Evolutionary conservation across 64 coral and sea anemone species (phyloP), one percentile per base, ranked within the genome.

Genomic region (Astreopora myriophthalma): DNA sequence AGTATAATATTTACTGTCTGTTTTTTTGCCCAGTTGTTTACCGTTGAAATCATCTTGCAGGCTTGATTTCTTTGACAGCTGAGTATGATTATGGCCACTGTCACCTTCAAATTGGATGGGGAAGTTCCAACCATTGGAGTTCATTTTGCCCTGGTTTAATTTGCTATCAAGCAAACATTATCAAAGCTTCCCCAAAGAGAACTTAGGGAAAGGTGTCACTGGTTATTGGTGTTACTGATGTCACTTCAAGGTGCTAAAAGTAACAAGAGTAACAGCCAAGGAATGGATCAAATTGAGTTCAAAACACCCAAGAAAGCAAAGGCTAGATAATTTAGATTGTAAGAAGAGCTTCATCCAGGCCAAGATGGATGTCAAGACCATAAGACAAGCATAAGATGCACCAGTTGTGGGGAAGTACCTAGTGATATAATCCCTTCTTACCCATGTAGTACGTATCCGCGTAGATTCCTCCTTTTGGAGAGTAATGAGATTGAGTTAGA

Each of bases 391-490:
- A 61, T 57, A 64, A 64, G 55, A 83, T 65, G 30, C 0, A 19
- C 16, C 28, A 71, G 34, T 37, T 64, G 13, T 38, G 29, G 6
- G 25, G 58, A 60, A 64, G 32, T 63, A 35, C 9, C 0, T 39
- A 58, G 49, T 64, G 55, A 10, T 83, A 65, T 73, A 73, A 73
- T 64, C 58, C 57, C 55, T 89, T 92, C 95, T 90, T 94, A 96
- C 95, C 95, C 78, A 96, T 96, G 73, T 93, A 96, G 86, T 96
- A 96, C 22, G 91, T 25, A 90, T 96, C 95, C 25, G 66, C 87
- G 58, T 96, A 96, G 52, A 96, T 74, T 88, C 95, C 95, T 80
- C 87, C 95, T 87, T 96, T 96, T 24, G 95, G 95, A 71, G 95
- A 96, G 71, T 96, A 96, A 94, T 96, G 95, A 57, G 95, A 89